Evolutionary conservation across 2,797 vertebrate genomes (phyloP).

Genomic region (Hybognathus amarus): DNA sequence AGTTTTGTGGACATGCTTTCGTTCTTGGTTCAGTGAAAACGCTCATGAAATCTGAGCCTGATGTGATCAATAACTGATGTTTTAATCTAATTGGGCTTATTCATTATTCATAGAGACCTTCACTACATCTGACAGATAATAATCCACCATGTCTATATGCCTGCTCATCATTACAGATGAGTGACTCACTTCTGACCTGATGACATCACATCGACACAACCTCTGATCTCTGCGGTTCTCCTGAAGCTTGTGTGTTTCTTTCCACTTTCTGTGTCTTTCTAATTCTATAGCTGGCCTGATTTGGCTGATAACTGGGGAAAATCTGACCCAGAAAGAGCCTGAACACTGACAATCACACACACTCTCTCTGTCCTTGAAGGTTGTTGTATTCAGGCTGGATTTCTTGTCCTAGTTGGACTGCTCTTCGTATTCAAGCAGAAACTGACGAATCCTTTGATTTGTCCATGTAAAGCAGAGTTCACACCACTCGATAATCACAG

Average conservation of each 20-base stretch:
- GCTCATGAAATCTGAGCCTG: neutral
- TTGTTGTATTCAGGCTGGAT: constrained; percentile 22
- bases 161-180: neutral
- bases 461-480: too few relatives aligned
- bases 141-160: neutral
- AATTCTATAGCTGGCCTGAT: constrained; percentile 70
- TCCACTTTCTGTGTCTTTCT: constrained; percentile 23
- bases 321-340: constrained; percentile 76
- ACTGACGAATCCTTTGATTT: neutral
- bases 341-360: neutral
- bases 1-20: too few relatives aligned
- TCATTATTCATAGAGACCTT: neutral
- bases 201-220: neutral
- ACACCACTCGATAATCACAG: too few relatives aligned
- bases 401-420: constrained; percentile 33
- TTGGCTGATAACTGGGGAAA: constrained; percentile 71
- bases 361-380: constrained; percentile 1
- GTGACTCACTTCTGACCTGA: neutral
- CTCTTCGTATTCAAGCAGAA: neutral
- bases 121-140: neutral
- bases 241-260: neutral
- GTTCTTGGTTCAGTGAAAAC: neutral
- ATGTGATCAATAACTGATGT: neutral
- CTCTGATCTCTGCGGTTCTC: neutral
- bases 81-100: neutral